Percentiles rank a stretch among this genome's conserved stretches.
These are phyloP conservation scores for Clepsis dumicolana DNA, from an alignment of 2,888 invertebrate species.

Conservation along the genomic window DNA sequence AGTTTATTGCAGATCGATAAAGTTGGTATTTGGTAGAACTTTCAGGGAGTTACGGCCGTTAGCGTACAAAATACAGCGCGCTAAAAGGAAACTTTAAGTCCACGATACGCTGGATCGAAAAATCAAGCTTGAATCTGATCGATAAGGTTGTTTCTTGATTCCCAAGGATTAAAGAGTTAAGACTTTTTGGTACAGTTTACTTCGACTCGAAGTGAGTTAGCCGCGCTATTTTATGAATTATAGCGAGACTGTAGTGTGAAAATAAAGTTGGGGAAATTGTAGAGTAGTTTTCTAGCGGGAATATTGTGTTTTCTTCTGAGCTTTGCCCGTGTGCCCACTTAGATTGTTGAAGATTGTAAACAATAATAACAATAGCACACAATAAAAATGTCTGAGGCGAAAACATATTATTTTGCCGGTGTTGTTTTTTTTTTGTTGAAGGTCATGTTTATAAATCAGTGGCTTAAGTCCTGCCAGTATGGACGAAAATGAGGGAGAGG, in stretches of 20 bases:
- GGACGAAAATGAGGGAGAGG: too few relatives aligned
- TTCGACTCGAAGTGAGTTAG: not conserved
- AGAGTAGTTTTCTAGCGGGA: not conserved
- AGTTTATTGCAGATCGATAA: not conserved
- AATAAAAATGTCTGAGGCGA: too few relatives aligned
- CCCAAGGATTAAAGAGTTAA: not conserved
- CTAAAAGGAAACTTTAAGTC: not conserved
- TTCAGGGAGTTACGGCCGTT: not conserved
- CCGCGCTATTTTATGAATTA: not conserved
- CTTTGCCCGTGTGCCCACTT: not conserved
- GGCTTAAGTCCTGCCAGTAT: too few relatives aligned
- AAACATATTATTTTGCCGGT: too few relatives aligned
- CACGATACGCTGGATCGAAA: not conserved
- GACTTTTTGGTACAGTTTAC: not conserved
- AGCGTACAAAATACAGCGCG: not conserved
- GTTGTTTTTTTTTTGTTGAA: too few relatives aligned
- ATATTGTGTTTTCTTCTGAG: not conserved
- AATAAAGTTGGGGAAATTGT: conserved; percentile 3
- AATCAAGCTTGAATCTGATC: not conserved
- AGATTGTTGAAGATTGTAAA: not conserved
- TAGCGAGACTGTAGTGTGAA: not conserved
- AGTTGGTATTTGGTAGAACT: not conserved
- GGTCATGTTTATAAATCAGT: too few relatives aligned
- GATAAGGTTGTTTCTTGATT: not conserved
- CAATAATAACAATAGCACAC: not conserved